Percentiles rank a stretch among this genome's conserved stretches.
phyloP scores from a whole-genome alignment of 1,140 invertebrate species.

The Lordiphosa clarofinis region DNA sequence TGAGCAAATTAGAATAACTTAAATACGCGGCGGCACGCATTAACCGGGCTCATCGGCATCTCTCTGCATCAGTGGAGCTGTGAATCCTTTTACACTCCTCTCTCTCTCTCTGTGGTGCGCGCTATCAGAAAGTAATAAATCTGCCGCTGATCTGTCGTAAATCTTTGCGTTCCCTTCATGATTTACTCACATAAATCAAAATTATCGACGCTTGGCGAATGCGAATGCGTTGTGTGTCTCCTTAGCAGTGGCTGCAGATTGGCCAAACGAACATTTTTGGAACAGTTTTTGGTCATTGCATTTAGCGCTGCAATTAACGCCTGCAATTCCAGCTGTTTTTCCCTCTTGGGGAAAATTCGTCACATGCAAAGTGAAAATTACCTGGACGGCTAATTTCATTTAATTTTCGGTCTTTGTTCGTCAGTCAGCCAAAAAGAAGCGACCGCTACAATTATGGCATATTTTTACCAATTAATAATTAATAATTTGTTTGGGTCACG shows the following conservation, averaged over 20 bases:
- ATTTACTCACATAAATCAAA: constrained; percentile 80
- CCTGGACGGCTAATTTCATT: constrained; percentile 71
- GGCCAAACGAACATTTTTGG: too few relatives aligned
- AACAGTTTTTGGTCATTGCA: constrained; percentile 45
- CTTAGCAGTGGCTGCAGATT: too few relatives aligned
- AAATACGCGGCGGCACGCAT: constrained; percentile 70
- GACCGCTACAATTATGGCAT: constrained; percentile 74
- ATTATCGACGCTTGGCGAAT: constrained; percentile 65
- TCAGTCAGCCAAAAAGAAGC: constrained; percentile 46
- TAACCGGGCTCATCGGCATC: constrained; percentile 32
- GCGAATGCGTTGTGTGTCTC: too few relatives aligned
- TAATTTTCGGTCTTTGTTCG: constrained; percentile 68
- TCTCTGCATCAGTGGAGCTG: constrained; percentile 1
- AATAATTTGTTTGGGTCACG: constrained; percentile 79
- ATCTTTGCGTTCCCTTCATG: constrained; percentile 78
- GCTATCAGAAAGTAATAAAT: constrained; percentile 80
- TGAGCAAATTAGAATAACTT: constrained; percentile 70
- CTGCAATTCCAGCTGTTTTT: constrained; percentile 64
- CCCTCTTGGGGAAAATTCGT: too few relatives aligned
- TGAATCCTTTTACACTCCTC: constrained; percentile 41
- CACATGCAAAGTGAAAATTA: constrained; percentile 77
- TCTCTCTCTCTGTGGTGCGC: constrained; percentile 20
- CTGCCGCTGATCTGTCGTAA: constrained; percentile 79
- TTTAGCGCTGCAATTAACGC: constrained; percentile 69
- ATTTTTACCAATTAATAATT: constrained; percentile 79